Evolutionary conservation across 2,113 vertebrate genomes (phyloP).

Genomic region (Myotis brandtii): DNA sequence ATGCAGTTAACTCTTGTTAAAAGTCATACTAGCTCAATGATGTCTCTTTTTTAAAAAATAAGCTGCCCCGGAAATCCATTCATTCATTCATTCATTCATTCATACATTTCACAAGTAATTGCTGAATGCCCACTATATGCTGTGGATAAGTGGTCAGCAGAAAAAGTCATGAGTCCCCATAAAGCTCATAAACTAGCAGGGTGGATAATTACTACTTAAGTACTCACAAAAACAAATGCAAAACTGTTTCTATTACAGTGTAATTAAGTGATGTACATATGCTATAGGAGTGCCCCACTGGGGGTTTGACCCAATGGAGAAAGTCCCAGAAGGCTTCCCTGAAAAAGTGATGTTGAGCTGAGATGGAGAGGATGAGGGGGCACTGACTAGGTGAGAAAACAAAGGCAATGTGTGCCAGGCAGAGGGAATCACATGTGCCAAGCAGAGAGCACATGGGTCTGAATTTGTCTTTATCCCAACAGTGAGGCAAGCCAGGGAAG

Average conservation of each 20-base stretch:
- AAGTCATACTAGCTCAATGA: background rate
- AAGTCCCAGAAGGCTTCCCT: slow-evolving; percentile 4
- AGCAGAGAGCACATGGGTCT: background rate
- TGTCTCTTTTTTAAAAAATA: background rate
- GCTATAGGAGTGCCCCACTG: background rate
- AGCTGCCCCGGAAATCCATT: background rate
- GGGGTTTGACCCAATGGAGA: background rate
- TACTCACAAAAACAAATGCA: background rate
- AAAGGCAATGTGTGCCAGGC: background rate
- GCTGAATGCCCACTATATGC: background rate
- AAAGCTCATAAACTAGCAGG: background rate
- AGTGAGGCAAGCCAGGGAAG: background rate
- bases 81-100: background rate
- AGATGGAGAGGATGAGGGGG: background rate
- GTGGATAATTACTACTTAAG: background rate
- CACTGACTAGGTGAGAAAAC: background rate
- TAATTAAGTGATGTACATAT: background rate
- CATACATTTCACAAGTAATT: background rate
- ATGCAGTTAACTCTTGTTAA: background rate
- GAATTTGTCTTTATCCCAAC: background rate
- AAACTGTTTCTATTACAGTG: background rate
- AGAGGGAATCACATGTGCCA: background rate
- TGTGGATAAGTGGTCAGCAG: background rate
- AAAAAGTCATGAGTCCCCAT: background rate
- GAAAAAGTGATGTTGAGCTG: background rate